Percentiles rank a stretch among this genome's conserved stretches.
These are phyloP conservation scores for Telenomus remus DNA, from an alignment of 1,140 invertebrate genomes.

Conservation along the genomic window DNA sequence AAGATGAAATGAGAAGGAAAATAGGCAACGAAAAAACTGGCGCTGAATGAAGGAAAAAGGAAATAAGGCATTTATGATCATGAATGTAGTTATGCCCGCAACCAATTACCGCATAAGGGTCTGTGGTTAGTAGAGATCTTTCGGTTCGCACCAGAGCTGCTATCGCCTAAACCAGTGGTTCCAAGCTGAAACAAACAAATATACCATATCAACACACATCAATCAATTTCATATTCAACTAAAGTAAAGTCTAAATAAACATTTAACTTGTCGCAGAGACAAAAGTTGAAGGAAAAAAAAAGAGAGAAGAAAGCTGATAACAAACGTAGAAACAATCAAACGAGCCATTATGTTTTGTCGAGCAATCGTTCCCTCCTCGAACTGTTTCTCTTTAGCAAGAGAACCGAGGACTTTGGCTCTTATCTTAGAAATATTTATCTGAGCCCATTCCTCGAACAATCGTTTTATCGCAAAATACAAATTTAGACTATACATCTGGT, in stretches of 20 bases:
- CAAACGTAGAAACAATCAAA: too few relatives aligned
- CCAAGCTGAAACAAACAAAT: slow-evolving; percentile 70
- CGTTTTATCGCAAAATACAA: too few relatives aligned
- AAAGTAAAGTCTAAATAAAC: neutral
- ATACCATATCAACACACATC: slow-evolving; percentile 13
- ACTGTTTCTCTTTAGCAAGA: too few relatives aligned
- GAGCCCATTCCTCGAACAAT: too few relatives aligned
- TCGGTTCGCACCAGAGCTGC: slow-evolving; percentile 76
- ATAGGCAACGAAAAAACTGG: slow-evolving; percentile 40
- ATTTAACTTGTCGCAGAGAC: neutral
- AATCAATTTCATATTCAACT: neutral
- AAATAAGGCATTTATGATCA: slow-evolving; percentile 66
- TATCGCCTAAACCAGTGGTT: slow-evolving; percentile 74
- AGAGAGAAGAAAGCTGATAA: neutral
- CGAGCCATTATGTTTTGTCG: too few relatives aligned
- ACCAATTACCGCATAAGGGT: slow-evolving; percentile 76
- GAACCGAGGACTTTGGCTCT: too few relatives aligned
- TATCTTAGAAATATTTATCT: too few relatives aligned
- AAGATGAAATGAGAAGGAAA: too few relatives aligned
- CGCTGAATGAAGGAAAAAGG: slow-evolving; percentile 38
- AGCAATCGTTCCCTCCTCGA: too few relatives aligned
- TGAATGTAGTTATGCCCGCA: slow-evolving; percentile 75
- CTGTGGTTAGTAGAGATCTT: slow-evolving; percentile 77
- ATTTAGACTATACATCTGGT: too few relatives aligned
- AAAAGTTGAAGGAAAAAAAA: neutral